phyloP scores from a whole-genome alignment of 2,113 vertebrate genomes.

The Aphelocoma coerulescens region DNA sequence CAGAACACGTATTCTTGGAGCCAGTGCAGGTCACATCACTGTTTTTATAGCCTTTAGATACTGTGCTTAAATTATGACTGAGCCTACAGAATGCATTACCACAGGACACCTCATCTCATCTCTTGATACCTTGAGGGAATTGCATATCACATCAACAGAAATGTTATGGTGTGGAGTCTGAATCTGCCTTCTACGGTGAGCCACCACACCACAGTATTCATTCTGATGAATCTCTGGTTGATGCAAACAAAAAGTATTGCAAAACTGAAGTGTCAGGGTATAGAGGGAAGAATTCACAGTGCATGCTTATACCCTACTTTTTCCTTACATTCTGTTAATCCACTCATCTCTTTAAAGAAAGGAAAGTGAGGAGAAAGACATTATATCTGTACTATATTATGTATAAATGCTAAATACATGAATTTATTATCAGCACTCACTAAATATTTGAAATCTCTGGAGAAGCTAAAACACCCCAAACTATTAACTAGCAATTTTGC shows the following conservation, averaged over 20 bases:
- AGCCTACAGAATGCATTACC: neutral
- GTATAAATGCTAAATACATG: neutral
- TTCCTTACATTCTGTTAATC: neutral
- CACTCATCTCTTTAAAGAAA: neutral
- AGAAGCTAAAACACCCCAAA: conserved; percentile 20
- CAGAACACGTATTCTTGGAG: neutral
- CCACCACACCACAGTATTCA: neutral
- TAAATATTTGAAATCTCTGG: conserved; percentile 37
- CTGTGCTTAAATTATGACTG: neutral
- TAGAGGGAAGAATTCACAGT: neutral
- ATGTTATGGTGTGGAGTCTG: neutral
- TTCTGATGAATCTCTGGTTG: neutral
- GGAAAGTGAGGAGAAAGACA: neutral
- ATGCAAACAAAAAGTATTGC: neutral
- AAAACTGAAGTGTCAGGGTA: neutral
- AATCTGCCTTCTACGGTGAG: neutral
- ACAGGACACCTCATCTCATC: neutral
- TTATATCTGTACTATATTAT: neutral
- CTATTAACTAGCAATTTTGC: neutral
- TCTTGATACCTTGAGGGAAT: neutral
- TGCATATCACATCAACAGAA: neutral
- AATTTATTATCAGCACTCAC: conserved; percentile 32
- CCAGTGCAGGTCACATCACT: neutral
- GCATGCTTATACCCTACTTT: neutral
- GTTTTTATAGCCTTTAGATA: neutral